Evolutionary conservation across 2,113 vertebrate species (phyloP).

Genomic region (Chaenocephalus aceratus): DNA sequence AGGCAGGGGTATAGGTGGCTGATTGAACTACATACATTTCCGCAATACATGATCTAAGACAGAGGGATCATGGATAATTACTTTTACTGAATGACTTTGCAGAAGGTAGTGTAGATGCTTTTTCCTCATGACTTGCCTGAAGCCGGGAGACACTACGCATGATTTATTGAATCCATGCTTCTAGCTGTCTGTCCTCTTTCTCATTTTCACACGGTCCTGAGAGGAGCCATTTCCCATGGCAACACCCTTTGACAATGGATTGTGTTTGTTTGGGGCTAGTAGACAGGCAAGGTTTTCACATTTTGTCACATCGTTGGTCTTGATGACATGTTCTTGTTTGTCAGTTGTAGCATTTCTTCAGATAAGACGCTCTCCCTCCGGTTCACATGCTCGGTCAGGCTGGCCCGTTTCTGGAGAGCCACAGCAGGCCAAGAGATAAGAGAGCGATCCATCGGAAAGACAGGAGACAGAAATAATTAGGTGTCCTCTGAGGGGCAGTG

Average conservation of each 20-base stretch:
- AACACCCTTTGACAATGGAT: constrained; percentile 1
- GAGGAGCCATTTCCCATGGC: constrained; percentile 27
- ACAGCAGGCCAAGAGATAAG: constrained; percentile 54
- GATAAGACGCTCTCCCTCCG: constrained; percentile 4
- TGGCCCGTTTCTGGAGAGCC: constrained; percentile 24
- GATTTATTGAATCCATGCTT: constrained; percentile 56
- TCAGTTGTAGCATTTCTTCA: constrained; percentile 1
- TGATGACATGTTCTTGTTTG: constrained; percentile 12
- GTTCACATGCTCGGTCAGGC: constrained; percentile 16
- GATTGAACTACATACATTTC: too few relatives aligned
- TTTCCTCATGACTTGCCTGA: constrained; percentile 33
- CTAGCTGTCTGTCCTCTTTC: constrained; percentile 37
- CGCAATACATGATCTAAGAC: neutral
- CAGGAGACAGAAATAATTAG: constrained; percentile 64
- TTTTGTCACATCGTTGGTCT: neutral
- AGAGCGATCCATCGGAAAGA: constrained; percentile 52
- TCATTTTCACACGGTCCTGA: constrained; percentile 25
- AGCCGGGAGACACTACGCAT: constrained; percentile 31
- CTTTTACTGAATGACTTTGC: constrained; percentile 42
- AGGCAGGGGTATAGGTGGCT: too few relatives aligned
- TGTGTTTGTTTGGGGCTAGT: neutral
- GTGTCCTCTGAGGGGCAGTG: constrained; percentile 49
- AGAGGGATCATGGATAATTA: constrained; percentile 43
- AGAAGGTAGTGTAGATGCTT: constrained; percentile 14
- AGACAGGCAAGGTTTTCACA: constrained; percentile 1